Base-by-base conservation (phyloP, 2,797 vertebrate genomes). In the Mus caroli region DNA sequence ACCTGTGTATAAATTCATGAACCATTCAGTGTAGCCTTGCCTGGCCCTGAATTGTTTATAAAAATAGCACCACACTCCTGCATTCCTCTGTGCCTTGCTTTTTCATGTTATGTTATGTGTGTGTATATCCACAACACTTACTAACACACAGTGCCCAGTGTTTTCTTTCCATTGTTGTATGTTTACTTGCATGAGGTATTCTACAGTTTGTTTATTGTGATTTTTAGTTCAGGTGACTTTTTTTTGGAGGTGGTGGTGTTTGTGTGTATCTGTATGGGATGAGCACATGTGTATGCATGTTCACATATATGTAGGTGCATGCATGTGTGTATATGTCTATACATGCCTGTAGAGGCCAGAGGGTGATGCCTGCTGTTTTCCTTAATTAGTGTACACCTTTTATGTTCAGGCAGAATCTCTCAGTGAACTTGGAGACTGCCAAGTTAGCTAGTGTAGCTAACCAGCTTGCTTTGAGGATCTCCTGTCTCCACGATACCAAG, bases 11-110 rank as follows among this genome's bases (percentile, higher is more conserved):
- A 34, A n/a, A 31, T n/a, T 60, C 24, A 0, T 19, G 22, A 67
- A 2, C 3, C 24, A 8, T 40, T 0, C 1, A n/a, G 37, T 14
- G 52, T 5, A 28, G 26, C 34, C 76, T 34, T 20, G 24, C 37
- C 62, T 79, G 58, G 6, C 31, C 78, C 69, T 43, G 71, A 78
- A 22, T 26, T 40, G 28, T n/a, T 4, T 17, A 43, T n/a, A 77
- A 62, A 62, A 69, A 31, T 3, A 58, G 9, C 3, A 43, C 52
- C 26, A 11, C 4, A 11, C 2, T 1, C n/a, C 69, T 43, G 2
- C 3, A 52, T 56, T 60, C 15, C 50, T 87, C 37, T 56, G 52
- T n/a, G 28, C 87, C 46, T 78, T 77, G 2, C 54, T 69, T n/a
- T 58, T 90, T 52, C 13, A 50, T n/a, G 69, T n/a, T 14, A 4